Conservation (phyloP, 1,140 invertebrate species). For the Sitophilus oryzae region DNA sequence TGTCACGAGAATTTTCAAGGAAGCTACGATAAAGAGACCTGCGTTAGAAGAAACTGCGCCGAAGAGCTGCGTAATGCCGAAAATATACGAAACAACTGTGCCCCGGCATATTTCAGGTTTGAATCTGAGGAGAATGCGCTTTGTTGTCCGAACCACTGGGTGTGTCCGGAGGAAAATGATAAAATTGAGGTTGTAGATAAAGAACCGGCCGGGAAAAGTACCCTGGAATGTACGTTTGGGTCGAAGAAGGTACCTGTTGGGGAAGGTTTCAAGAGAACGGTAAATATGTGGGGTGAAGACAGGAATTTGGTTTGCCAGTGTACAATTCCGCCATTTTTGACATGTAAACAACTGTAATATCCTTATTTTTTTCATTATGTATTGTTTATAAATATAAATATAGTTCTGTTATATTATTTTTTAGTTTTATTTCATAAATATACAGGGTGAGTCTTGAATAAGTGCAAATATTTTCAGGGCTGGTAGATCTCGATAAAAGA, state of each 20-base stretch:
- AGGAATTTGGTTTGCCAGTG: slow-evolving; percentile 22
- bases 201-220: neutral
- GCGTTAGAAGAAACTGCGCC: slow-evolving; percentile 16
- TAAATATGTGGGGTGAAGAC: neutral
- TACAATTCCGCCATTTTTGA: slow-evolving; percentile 25
- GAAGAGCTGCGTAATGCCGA: slow-evolving; percentile 15
- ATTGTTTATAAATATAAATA: too few species aligned
- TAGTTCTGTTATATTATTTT: too few species aligned
- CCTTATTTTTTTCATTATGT: too few species aligned
- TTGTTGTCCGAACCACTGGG: slow-evolving; percentile 3
- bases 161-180: neutral
- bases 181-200: slow-evolving; percentile 3
- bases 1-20: slow-evolving; percentile 28
- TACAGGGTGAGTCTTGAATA: too few species aligned
- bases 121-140: neutral
- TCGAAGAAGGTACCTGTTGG: slow-evolving; percentile 18
- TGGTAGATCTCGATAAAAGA: too few species aligned
- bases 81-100: slow-evolving; percentile 17
- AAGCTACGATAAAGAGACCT: slow-evolving; percentile 18
- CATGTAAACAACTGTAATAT: slow-evolving; percentile 18
- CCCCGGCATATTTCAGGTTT: slow-evolving; percentile 10
- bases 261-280: slow-evolving; percentile 15
- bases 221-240: slow-evolving; percentile 22
- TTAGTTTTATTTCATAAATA: too few species aligned
- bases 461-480: too few species aligned